Conservation (phyloP, 1,140 invertebrate genomes). For the Lethocerus indicus region DNA sequence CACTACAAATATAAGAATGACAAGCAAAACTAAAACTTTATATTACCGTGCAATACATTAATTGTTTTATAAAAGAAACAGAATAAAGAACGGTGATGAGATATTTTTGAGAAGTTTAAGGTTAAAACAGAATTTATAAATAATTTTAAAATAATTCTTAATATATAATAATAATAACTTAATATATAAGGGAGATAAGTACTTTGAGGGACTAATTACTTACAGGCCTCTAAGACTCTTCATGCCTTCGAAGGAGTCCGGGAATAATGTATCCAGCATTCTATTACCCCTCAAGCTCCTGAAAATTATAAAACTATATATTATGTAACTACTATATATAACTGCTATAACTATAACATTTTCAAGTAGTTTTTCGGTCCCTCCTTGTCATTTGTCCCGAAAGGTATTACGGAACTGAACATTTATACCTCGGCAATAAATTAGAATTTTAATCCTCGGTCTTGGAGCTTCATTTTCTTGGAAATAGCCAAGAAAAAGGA, state of each 20-base stretch:
- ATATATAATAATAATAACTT: background rate
- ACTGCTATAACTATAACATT: background rate
- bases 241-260: conserved; percentile 44
- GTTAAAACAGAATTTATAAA: conserved; percentile 28
- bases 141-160: conserved; percentile 2
- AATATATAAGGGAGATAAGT: background rate
- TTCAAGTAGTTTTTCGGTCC: background rate
- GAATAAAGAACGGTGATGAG: background rate
- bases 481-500: background rate
- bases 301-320: conserved; percentile 10
- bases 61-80: background rate
- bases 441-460: background rate
- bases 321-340: background rate
- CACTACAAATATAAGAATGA: too few species aligned
- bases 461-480: conserved; percentile 1
- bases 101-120: conserved; percentile 5
- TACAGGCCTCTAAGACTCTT: conserved; percentile 31
- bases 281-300: conserved; percentile 52
- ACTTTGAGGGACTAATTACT: conserved; percentile 1
- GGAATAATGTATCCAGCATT: conserved; percentile 35
- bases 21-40: background rate
- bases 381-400: conserved; percentile 2
- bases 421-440: background rate
- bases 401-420: background rate
- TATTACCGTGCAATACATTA: background rate